phyloP scores from a whole-genome alignment of 2,113 vertebrate species.

The Oreochromis aureus region DNA sequence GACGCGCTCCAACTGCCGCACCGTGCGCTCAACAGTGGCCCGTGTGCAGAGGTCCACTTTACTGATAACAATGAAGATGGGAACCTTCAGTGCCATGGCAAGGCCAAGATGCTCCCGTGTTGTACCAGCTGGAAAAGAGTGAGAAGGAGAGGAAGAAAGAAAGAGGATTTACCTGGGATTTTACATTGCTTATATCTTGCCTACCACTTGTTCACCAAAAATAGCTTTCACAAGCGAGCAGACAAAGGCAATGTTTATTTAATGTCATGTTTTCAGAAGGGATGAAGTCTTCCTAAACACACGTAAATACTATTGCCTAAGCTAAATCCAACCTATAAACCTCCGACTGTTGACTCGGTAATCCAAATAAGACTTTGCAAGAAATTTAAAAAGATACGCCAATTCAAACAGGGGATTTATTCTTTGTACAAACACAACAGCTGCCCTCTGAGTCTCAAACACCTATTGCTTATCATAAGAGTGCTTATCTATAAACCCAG shows the following conservation, averaged over 20 bases:
- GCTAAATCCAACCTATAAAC: background rate
- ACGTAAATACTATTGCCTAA: background rate
- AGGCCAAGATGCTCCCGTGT: conserved; percentile 93
- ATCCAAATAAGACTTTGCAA: background rate
- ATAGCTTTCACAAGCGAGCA: background rate
- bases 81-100: conserved; percentile 94
- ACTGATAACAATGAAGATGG: conserved; percentile 96
- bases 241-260: background rate
- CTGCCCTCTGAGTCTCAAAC: background rate
- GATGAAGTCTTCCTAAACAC: background rate
- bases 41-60: conserved; percentile 93
- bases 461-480: background rate
- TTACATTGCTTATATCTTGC: background rate
- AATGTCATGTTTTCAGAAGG: background rate
- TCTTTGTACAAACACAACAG: background rate
- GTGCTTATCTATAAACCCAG: background rate
- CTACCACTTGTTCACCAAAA: background rate
- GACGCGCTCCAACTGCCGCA: conserved; percentile 90
- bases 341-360: background rate
- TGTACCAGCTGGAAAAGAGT: conserved; percentile 80
- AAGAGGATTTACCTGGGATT: background rate
- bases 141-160: background rate
- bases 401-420: background rate
- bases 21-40: conserved; percentile 89
- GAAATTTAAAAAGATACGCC: background rate